Evolutionary conservation across 2,113 vertebrate species (phyloP), one percentile per base, ranked within the genome.

Genomic region (Sander vitreus): DNA sequence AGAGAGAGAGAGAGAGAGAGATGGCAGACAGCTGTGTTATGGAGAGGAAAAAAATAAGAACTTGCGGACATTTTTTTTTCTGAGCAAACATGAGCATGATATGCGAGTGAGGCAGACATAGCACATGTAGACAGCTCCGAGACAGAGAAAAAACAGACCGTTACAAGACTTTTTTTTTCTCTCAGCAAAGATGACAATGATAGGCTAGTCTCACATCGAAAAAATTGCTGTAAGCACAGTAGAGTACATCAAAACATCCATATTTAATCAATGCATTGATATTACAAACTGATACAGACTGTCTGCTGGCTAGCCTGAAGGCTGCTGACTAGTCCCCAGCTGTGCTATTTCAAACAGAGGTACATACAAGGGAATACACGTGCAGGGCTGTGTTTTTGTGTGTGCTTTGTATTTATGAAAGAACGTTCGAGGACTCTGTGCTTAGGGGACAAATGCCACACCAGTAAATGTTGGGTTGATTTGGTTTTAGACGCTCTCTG

Each of bases 261-360:
- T 67, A 54, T 33, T 33, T 33, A 33, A 33, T 33, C 5, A 33
- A 33, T 33, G 33, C 5, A 33, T 33, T 33, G 33, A 33, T 33
- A 33, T 33, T 33, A 6, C 33, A 33, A 33, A 83, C 84, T 85
- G 66, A 66, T 81, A 58, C 45, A 54, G 36, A 30, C 64, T 65
- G 50, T 58, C 64, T 2, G 10, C 39, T 70, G 39, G 73, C 55
- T n/a, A 19, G 6, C 55, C 54, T 63, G 25, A 81, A 68, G 25
- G 73, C 70, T 53, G 6, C 62, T 25, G 57, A 62, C 48, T 73
- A 11, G 2, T 67, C n/a, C n/a, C 33, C 63, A 74, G 69, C 57
- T 51, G 68, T 47, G 36, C 51, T 57, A 1, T 77, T 83, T 83
- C 50, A 80, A 47, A 13, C 36, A 57, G 53, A 58, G 2, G 1